phyloP scores from a whole-genome alignment of 2,797 vertebrate genomes.

The Petrocephalus schoutedeni region DNA sequence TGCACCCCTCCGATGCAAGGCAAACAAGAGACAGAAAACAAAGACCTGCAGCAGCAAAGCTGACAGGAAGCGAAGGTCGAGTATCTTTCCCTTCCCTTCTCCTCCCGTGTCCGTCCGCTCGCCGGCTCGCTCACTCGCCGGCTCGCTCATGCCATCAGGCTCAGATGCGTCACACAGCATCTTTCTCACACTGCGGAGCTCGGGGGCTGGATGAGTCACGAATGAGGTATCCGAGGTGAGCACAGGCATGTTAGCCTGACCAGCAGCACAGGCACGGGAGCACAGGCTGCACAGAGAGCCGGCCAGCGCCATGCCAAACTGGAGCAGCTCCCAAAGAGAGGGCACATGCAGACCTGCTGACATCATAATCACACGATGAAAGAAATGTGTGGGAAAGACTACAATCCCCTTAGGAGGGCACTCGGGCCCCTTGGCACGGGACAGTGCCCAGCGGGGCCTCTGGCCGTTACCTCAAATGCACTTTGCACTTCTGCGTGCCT shows the following conservation, averaged over 20 bases:
- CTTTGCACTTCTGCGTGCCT: background rate
- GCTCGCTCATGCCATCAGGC: background rate
- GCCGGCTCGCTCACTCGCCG: background rate
- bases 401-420: background rate
- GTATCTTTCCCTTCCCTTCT: background rate
- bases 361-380: background rate
- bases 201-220: conserved; percentile 6
- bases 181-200: background rate
- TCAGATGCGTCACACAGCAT: background rate
- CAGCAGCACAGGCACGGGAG: background rate
- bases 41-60: no score
- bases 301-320: background rate
- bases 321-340: background rate
- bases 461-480: background rate
- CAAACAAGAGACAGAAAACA: background rate
- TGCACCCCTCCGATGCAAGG: background rate
- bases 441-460: background rate
- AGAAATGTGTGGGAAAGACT: background rate
- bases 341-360: background rate
- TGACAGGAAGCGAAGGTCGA: background rate
- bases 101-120: background rate
- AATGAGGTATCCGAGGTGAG: background rate
- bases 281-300: background rate
- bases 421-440: background rate
- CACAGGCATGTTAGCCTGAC: background rate